Base-by-base conservation (phyloP, 92 coral and sea anemone species). In the Epizoanthus stellaris region DNA sequence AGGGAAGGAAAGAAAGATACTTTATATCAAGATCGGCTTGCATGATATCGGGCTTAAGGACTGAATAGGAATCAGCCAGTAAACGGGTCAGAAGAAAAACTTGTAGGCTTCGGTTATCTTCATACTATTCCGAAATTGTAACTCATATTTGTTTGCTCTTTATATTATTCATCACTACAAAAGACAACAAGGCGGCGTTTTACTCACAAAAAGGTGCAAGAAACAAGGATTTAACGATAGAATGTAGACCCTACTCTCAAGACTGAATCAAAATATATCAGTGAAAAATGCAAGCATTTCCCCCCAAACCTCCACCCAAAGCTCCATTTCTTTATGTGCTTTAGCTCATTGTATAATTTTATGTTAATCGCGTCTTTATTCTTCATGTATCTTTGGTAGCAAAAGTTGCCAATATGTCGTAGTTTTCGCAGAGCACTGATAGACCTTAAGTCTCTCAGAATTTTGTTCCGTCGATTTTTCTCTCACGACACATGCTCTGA, bases 121-220 rank as follows among this genome's bases (percentile, higher is more conserved):
- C 17, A 10, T 14, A 20, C 71, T 20, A 57, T 3, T 38, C 20
- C 4, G 34, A 61, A 77, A 79, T 43, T 42, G 73, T 77, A 39
- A 62, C 83, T 79, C 49, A 42, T 42, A 20, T 79, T 79, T 79
- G 83, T 79, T 79, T 79, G 83, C 83, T 64, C 67, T 77, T 79
- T 23, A 79, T 64, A 79, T 79, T 79, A 79, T 43, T 63, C 20
- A 47, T 47, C 72, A 21, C 21, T 45, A 79, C 72, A 79, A 79
- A 74, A 79, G 70, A 63, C 53, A 63, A 79, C 72, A 79, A 62
- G 45, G 72, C 73, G 83, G 72, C 83, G 67, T 79, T 79, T 79
- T 63, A 79, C 60, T 62, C 40, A 79, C 83, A 64, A 21, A 45
- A 79, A 79, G 61, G 61, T 21, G 83, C 58, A 63, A 79, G 71